Percentiles rank a stretch among this genome's conserved stretches.
phyloP scores from a whole-genome alignment of 2,888 invertebrate genomes.

The Chloromyia formosa region DNA sequence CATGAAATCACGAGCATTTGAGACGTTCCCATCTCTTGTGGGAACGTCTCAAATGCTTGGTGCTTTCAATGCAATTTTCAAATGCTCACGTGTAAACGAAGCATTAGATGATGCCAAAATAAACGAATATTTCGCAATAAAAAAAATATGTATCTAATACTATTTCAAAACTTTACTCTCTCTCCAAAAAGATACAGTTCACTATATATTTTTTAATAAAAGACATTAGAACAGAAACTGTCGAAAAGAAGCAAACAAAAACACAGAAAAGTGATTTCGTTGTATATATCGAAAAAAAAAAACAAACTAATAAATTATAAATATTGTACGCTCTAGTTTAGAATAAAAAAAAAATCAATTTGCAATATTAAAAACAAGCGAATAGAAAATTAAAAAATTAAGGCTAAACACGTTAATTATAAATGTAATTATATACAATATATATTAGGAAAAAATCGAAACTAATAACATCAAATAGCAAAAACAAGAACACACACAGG shows the following conservation, averaged over 20 bases:
- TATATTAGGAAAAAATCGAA: slow-evolving; percentile 6
- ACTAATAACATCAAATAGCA: not conserved
- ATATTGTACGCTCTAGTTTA: not conserved
- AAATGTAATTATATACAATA: not conserved
- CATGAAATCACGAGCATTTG: too few species aligned
- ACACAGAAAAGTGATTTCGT: slow-evolving; percentile 14
- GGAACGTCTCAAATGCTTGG: too few species aligned
- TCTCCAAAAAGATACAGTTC: not conserved
- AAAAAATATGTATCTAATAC: slow-evolving; percentile 3
- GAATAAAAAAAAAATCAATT: slow-evolving; percentile 1
- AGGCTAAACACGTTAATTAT: not conserved
- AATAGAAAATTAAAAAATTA: slow-evolving; percentile 5
- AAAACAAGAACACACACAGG: slow-evolving; percentile 4
- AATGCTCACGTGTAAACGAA: too few species aligned
- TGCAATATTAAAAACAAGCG: not conserved
- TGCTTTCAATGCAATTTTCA: too few species aligned
- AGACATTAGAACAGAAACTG: too few species aligned
- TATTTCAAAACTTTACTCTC: slow-evolving; percentile 17
- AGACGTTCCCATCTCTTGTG: too few species aligned
- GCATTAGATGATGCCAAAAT: slow-evolving; percentile 39
- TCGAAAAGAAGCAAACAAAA: not conserved
- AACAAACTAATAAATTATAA: slow-evolving; percentile 15
- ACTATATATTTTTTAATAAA: slow-evolving; percentile 21
- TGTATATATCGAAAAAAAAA: slow-evolving; percentile 34
- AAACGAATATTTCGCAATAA: not conserved